Conservation (phyloP, 2,888 invertebrate genomes). For the Nephrotoma appendiculata region DNA sequence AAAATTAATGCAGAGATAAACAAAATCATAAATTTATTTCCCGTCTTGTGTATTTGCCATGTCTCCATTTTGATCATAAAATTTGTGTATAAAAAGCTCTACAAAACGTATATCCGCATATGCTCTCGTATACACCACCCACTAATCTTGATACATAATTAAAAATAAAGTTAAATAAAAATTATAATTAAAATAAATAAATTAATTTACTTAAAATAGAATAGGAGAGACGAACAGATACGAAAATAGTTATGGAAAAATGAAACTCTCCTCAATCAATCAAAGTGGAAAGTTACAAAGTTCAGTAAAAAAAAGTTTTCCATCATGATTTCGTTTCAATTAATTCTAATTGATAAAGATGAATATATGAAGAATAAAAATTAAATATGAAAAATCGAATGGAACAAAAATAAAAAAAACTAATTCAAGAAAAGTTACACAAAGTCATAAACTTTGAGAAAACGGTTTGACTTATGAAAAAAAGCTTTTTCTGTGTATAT, state of each 20-base stretch:
- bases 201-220: neutral
- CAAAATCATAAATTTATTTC: neutral
- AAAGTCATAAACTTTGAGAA: no score
- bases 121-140: neutral
- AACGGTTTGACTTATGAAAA: no score
- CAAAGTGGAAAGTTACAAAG: neutral
- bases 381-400: neutral
- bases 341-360: neutral
- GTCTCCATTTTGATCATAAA: neutral
- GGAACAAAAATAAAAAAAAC: neutral
- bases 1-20: neutral
- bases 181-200: neutral
- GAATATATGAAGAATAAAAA: neutral
- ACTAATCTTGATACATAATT: neutral
- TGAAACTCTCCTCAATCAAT: neutral
- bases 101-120: neutral
- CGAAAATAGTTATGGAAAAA: neutral
- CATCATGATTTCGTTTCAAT: neutral
- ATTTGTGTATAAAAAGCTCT: neutral
- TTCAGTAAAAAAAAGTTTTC: neutral
- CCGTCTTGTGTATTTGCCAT: neutral
- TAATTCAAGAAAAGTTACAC: no score
- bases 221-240: neutral
- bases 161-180: neutral
- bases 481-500: no score